Conservation (phyloP, 2,797 vertebrate species). For the Anguilla anguilla region DNA sequence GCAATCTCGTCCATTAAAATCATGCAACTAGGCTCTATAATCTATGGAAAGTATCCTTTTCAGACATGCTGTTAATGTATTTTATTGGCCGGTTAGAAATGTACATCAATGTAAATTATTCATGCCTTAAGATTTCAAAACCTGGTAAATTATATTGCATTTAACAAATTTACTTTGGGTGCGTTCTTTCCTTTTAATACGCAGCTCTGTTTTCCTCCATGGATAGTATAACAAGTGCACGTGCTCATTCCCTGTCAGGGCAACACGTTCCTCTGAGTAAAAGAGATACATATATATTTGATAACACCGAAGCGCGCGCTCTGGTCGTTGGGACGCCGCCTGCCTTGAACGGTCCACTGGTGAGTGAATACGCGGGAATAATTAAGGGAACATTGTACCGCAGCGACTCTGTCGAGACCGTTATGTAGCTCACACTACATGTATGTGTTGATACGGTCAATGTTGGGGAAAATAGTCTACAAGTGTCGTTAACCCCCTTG, state of each 20-base stretch:
- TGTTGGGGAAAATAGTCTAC: neutral
- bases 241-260: neutral
- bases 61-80: conserved; percentile 51
- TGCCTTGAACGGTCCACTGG: neutral
- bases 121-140: conserved; percentile 59
- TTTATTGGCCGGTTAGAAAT: conserved; percentile 54
- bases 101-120: conserved; percentile 61
- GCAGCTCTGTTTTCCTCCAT: neutral
- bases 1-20: conserved; percentile 19
- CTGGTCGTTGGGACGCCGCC: neutral
- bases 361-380: neutral
- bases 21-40: conserved; percentile 44
- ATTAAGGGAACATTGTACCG: neutral
- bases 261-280: neutral
- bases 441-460: neutral
- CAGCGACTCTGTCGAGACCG: neutral
- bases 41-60: conserved; percentile 43
- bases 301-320: neutral
- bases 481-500: neutral
- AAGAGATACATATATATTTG: neutral
- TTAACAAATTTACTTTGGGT: conserved; percentile 55
- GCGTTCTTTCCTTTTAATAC: conserved; percentile 49
- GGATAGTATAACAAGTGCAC: neutral
- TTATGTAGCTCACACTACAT: neutral
- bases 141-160: conserved; percentile 59